Base-by-base conservation (phyloP, 1,140 invertebrate species). In the Patella vulgata region DNA sequence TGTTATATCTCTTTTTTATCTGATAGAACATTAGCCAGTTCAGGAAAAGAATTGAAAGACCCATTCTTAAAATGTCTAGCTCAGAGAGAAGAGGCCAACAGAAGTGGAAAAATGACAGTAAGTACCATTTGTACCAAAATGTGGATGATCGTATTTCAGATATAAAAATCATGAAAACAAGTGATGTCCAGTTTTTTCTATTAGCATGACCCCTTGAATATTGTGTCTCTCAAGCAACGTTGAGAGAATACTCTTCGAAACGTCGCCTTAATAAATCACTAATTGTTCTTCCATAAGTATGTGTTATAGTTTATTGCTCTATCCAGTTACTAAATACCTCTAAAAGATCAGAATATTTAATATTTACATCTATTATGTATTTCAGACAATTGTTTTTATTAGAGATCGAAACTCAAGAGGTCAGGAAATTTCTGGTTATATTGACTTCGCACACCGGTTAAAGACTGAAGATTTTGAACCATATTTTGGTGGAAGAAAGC, bases 351-450 rank as follows among this genome's bases (percentile, higher is more conserved):
- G 23, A 28, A 5, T 12, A 52, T 27, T 27, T 30, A 43, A n/a
- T n/a, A n/a, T n/a, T n/a, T n/a, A n/a, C n/a, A n/a, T n/a, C n/a
- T n/a, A n/a, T n/a, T 61, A 61, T 66, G 43, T 51, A 63, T 76
- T 78, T 48, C 70, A 85, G 84, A 90, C 91, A 3, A 90, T 93
- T 30, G 89, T 93, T 59, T 93, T 92, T 73, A 80, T 93, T 4
- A 84, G 90, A 27, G 85, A 88, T 70, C 85, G 85, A 51, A 89
- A 88, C 56, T 87, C 85, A 36, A 82, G 85, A 28, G 89, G 89
- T 33, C 88, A 89, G 67, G 90, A 92, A 77, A 87, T 92, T 43
- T 92, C 91, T 17, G 91, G 89, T 3, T 93, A 92, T 70, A 90
- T 94, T 3, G 92, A 94, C 78, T 93, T 89, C 75, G 88, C 86